These are phyloP conservation scores for Anhinga anhinga DNA, from an alignment of 2,113 vertebrate genomes.

Conservation along the genomic window DNA sequence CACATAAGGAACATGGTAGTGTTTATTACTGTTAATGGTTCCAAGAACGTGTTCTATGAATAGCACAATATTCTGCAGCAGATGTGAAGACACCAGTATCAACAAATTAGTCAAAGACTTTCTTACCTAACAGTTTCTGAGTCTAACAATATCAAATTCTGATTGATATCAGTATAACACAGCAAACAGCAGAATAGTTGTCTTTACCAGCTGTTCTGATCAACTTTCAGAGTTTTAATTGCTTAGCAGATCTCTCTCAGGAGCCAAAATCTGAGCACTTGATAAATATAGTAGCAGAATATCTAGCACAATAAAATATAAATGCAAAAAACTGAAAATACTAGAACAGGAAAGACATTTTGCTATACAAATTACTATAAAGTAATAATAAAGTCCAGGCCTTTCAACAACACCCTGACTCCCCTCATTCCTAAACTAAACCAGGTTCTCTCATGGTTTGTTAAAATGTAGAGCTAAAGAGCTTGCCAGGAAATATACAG, in stretches of 20 bases:
- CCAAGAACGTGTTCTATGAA: background rate
- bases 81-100: background rate
- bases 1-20: background rate
- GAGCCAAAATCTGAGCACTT: background rate
- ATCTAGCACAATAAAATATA: background rate
- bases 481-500: background rate
- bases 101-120: background rate
- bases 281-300: background rate
- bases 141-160: background rate
- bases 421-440: background rate
- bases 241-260: background rate
- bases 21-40: background rate
- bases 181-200: background rate
- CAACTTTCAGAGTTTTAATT: background rate
- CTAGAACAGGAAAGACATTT: background rate
- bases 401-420: background rate
- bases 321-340: background rate
- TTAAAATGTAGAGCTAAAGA: background rate
- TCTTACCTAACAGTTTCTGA: background rate
- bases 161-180: background rate
- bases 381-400: background rate
- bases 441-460: background rate
- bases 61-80: background rate
- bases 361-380: background rate
- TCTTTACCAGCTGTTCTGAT: background rate